Evolutionary conservation across 1,140 invertebrate species (phyloP).

Genomic region (Meloidogyne chitwoodi): DNA sequence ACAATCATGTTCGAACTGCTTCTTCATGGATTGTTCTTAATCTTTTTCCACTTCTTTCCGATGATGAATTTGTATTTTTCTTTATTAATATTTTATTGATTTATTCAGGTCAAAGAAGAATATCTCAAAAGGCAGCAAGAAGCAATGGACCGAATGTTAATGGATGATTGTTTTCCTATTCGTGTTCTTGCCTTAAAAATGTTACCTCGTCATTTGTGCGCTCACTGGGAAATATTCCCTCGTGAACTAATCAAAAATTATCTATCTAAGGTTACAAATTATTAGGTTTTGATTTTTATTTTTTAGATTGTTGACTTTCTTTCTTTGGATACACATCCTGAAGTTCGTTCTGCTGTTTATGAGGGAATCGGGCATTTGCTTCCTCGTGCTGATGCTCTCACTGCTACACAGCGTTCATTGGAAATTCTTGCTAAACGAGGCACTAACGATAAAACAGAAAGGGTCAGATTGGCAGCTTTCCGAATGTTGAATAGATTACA

Average conservation of each 20-base stretch:
- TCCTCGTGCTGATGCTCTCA: constrained; percentile 13
- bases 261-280: neutral
- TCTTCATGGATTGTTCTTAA: constrained; percentile 21
- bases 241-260: constrained; percentile 27
- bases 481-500: constrained; percentile 25
- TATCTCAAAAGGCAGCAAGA: constrained; percentile 20
- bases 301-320: constrained; percentile 26
- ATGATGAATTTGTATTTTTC: constrained; percentile 28
- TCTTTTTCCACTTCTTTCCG: constrained; percentile 17
- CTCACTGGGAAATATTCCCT: constrained; percentile 26
- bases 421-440: constrained; percentile 25
- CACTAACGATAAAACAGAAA: constrained; percentile 18
- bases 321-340: constrained; percentile 10
- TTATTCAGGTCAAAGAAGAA: constrained; percentile 17
- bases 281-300: neutral
- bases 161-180: constrained; percentile 27
- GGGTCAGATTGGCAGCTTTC: constrained; percentile 26
- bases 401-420: constrained; percentile 23
- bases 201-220: constrained; percentile 11
- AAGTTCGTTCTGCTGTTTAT: constrained; percentile 31
- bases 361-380: constrained; percentile 19
- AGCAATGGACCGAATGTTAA: constrained; percentile 22
- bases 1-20: constrained; percentile 22
- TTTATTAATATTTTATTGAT: neutral
- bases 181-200: constrained; percentile 24